phyloP scores from a whole-genome alignment of 2,113 vertebrate genomes.

The Engraulis encrasicolus region DNA sequence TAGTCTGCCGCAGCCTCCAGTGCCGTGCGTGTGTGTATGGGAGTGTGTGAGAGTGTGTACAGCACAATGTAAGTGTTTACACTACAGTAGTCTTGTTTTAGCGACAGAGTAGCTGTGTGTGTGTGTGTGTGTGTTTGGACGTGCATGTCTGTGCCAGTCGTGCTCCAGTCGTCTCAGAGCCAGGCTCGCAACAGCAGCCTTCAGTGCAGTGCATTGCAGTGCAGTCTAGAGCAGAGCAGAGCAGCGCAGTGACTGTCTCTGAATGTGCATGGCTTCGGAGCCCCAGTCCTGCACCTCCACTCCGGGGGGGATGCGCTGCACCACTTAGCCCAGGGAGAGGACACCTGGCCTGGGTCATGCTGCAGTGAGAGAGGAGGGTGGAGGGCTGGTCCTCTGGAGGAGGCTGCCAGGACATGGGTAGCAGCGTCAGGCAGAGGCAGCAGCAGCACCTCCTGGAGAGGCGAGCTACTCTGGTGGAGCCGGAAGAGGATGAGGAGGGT shows the following conservation, averaged over 20 bases:
- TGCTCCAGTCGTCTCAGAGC: too few relatives aligned
- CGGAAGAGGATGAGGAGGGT: conserved; percentile 65
- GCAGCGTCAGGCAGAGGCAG: conserved; percentile 72
- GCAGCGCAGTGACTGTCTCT: conserved; percentile 26
- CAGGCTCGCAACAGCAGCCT: too few relatives aligned
- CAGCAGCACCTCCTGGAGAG: conserved; percentile 69
- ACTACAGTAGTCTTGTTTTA: too few relatives aligned
- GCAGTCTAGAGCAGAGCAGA: conserved; percentile 58
- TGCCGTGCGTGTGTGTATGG: too few relatives aligned
- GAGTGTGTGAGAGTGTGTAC: too few relatives aligned
- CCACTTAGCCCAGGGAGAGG: conserved; percentile 65
- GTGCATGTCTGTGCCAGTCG: too few relatives aligned
- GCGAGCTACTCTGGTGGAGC: conserved; percentile 72
- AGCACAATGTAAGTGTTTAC: too few relatives aligned
- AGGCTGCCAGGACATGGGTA: conserved; percentile 80
- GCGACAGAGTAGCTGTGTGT: too few relatives aligned
- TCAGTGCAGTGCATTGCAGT: too few relatives aligned
- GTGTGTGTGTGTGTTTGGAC: too few relatives aligned
- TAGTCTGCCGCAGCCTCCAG: conserved; percentile 13
- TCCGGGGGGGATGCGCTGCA: conserved; percentile 42
- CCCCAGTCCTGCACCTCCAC: conserved; percentile 44
- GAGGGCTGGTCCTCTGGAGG: conserved; percentile 45
- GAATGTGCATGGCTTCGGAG: conserved; percentile 52
- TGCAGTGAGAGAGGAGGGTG: conserved; percentile 42
- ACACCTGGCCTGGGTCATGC: conserved; percentile 43